phyloP scores from a whole-genome alignment of 2,113 vertebrate species.

The Cephalophus harveyi region DNA sequence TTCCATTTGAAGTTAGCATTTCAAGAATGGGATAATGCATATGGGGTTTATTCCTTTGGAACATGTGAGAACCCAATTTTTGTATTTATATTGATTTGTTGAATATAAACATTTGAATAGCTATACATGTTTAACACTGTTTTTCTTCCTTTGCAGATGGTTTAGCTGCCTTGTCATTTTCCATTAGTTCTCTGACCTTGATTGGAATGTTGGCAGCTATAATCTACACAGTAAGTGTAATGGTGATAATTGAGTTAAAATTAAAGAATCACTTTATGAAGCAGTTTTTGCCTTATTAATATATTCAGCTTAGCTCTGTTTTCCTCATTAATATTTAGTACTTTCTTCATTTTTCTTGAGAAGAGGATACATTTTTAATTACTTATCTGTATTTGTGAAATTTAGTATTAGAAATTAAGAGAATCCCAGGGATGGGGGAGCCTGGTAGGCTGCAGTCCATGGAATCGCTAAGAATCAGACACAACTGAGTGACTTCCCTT shows the following conservation, averaged over 20 bases:
- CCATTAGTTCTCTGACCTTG: constrained; percentile 97
- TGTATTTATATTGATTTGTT: neutral
- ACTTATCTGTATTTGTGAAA: neutral
- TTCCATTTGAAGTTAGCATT: neutral
- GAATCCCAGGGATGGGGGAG: no score
- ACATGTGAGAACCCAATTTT: neutral
- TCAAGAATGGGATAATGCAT: neutral
- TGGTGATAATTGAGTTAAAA: neutral
- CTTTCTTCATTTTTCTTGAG: neutral
- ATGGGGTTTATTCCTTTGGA: neutral
- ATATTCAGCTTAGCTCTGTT: neutral
- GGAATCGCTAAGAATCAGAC: no score
- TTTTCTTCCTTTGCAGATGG: constrained; percentile 86
- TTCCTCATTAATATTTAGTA: constrained; percentile 8
- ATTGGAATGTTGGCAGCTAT: constrained; percentile 98
- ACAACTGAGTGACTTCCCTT: accelerated
- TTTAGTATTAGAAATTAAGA: neutral
- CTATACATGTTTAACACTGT: neutral
- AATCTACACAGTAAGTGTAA: constrained; percentile 95
- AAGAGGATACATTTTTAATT: neutral
- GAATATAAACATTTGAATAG: neutral
- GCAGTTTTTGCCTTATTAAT: neutral
- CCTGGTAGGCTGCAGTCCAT: no score
- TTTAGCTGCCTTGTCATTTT: constrained; percentile 94
- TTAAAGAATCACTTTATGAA: neutral